phyloP scores from a whole-genome alignment of 1,140 invertebrate genomes.

The Sogatella furcifera region DNA sequence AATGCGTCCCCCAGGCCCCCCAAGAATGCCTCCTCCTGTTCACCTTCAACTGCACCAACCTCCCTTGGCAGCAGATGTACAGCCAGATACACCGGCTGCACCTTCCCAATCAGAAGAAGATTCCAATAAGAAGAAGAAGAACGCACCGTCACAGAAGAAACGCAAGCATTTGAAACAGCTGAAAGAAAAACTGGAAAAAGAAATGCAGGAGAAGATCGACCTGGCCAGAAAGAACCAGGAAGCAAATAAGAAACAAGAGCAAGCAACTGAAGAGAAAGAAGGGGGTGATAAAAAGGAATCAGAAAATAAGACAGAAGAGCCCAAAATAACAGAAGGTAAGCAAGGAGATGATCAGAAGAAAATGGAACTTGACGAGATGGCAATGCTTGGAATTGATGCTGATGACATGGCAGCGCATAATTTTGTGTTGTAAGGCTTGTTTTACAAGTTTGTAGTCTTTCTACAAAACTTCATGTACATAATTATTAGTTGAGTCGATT shows the following conservation, averaged over 20 bases:
- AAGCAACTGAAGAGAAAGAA: no score
- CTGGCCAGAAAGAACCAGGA: constrained; percentile 1
- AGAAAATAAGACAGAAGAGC: not conserved
- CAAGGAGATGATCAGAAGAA: constrained; percentile 23
- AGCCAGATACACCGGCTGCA: not conserved
- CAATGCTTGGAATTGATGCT: constrained; percentile 55
- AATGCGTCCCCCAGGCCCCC: not conserved
- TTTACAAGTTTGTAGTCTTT: no score
- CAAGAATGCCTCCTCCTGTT: not conserved
- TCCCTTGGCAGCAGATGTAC: no score
- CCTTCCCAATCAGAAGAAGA: constrained; percentile 6
- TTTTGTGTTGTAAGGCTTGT: constrained; percentile 19
- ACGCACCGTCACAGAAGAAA: constrained; percentile 23
- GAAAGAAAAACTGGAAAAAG: constrained; percentile 14
- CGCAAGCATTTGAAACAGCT: constrained; percentile 19
- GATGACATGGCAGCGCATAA: constrained; percentile 51
- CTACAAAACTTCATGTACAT: no score
- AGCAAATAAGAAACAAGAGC: not conserved
- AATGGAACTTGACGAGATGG: constrained; percentile 50
- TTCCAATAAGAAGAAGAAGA: constrained; percentile 16
- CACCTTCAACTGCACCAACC: not conserved
- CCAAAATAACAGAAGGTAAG: not conserved
- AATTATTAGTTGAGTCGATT: no score
- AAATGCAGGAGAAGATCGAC: not conserved
- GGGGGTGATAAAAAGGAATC: not conserved